These are phyloP conservation scores for Dastarcus helophoroides DNA, from an alignment of 2,888 invertebrate species.

Conservation along the genomic window DNA sequence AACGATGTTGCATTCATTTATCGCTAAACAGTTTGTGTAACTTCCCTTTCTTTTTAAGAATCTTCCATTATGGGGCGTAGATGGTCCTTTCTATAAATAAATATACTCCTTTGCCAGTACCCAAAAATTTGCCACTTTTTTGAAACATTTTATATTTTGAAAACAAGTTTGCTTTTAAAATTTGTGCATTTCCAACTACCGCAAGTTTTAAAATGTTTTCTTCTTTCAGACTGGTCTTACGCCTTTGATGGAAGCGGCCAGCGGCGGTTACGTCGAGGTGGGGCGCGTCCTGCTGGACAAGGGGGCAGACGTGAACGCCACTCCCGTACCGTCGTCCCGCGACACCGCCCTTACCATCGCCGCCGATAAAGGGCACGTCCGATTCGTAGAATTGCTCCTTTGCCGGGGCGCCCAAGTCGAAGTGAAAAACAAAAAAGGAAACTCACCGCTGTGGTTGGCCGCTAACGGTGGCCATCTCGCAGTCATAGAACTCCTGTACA, in stretches of 20 bases:
- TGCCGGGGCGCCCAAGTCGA: slow-evolving; percentile 81
- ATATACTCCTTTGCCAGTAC: too few species aligned
- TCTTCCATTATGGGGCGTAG: too few species aligned
- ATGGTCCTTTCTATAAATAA: too few species aligned
- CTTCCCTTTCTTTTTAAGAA: too few species aligned
- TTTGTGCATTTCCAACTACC: not conserved
- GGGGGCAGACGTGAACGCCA: slow-evolving; percentile 97
- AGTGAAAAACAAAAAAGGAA: slow-evolving; percentile 98
- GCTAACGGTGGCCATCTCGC: slow-evolving; percentile 96
- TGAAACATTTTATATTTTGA: too few species aligned
- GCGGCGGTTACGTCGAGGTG: slow-evolving; percentile 98
- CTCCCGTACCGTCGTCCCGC: slow-evolving; percentile 93
- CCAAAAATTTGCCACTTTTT: too few species aligned
- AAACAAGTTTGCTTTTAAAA: not conserved
- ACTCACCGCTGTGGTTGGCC: slow-evolving; percentile 95
- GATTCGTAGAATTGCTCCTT: slow-evolving; percentile 76
- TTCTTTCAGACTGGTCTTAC: slow-evolving; percentile 77
- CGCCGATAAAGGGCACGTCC: slow-evolving; percentile 97
- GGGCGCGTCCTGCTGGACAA: slow-evolving; percentile 91
- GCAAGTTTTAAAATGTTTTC: slow-evolving; percentile 6
- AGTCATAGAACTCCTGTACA: slow-evolving; percentile 89
- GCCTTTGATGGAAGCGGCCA: slow-evolving; percentile 98
- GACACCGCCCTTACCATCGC: slow-evolving; percentile 99
- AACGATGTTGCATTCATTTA: too few species aligned
- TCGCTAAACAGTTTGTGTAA: too few species aligned